These are phyloP conservation scores for Microctonus aethiopoides DNA, from an alignment of 2,888 invertebrate species.

Conservation along the genomic window DNA sequence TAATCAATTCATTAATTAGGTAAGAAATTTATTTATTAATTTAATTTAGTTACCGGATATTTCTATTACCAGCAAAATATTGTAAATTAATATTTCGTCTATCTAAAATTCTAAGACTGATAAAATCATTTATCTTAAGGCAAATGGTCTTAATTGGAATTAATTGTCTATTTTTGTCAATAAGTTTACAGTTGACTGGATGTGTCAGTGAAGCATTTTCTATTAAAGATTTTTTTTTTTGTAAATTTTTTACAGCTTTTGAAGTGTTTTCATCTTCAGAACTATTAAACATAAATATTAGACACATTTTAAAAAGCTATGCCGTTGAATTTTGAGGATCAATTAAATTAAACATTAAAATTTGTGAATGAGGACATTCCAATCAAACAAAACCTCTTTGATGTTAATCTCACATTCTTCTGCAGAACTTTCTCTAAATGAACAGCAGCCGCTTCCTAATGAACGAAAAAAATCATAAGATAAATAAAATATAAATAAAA, in stretches of 20 bases:
- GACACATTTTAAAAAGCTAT: background rate
- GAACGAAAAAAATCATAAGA: slow-evolving; percentile 9
- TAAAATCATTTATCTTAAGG: slow-evolving; percentile 47
- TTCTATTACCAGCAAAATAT: slow-evolving; percentile 41
- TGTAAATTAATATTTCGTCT: slow-evolving; percentile 45
- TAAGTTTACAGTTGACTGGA: background rate
- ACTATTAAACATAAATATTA: background rate
- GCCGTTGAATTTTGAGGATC: background rate
- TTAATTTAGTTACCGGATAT: slow-evolving; percentile 41
- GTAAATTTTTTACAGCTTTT: slow-evolving; percentile 1
- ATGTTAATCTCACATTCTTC: slow-evolving; percentile 7
- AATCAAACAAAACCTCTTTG: slow-evolving; percentile 19
- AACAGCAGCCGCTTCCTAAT: slow-evolving; percentile 28
- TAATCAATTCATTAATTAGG: background rate
- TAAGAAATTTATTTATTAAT: background rate
- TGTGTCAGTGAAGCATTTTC: background rate
- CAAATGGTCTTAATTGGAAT: slow-evolving; percentile 45
- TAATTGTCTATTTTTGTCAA: slow-evolving; percentile 15
- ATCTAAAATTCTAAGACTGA: slow-evolving; percentile 47
- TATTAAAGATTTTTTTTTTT: background rate
- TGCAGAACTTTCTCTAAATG: slow-evolving; percentile 33
- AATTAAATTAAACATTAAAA: background rate
- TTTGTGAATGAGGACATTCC: background rate
- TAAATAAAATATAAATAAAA: no score
- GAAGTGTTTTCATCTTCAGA: slow-evolving; percentile 1